Base-by-base conservation (phyloP, 53 echinoderm and acorn worm genomes). In the Echinometra lucunter region DNA sequence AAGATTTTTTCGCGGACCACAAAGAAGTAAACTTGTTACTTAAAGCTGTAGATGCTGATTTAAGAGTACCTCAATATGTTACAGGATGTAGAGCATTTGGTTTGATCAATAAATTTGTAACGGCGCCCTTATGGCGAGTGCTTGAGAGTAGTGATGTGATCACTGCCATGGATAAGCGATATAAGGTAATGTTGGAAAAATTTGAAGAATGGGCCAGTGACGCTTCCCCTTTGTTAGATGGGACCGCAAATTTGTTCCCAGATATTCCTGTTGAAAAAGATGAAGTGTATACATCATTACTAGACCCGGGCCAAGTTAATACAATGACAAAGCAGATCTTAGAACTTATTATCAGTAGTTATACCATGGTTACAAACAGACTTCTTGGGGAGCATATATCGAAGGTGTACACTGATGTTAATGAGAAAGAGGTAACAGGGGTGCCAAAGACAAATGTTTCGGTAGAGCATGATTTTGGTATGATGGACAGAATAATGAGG, bases 401-500 rank as follows among this genome's bases (percentile, higher is more conserved):
- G n/a, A n/a, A n/a, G n/a, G n/a, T n/a, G n/a, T n/a, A n/a, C n/a
- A n/a, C n/a, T n/a, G n/a, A n/a, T n/a, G n/a, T n/a, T n/a, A 78
- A 78, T 80, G 69, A 56, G 94, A 57, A 91, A 5, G 96, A 96
- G 93, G 96, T 96, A 0, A 58, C 2, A 42, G 96, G 97, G 89
- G 95, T 97, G 70, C 96, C 96, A 0, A 95, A 66, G 32, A 95
- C 96, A 1, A 96, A 96, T 95, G 96, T 95, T 34, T 89, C 89
- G 8, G 93, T 92, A 11, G 96, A 96, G 80, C 75, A 78, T 32
- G 95, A 97, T 44, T 97, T 97, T 90, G 97, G 97, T 0, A 96
- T 97, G 97, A 56, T 97, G 2, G 97, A 97, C 60, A 96, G 96
- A 37, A 5, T 96, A 44, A 92, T 97, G 93, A 66, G 95, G 16